phyloP scores from a whole-genome alignment of 2,797 vertebrate species.

The Ataeniobius toweri region DNA sequence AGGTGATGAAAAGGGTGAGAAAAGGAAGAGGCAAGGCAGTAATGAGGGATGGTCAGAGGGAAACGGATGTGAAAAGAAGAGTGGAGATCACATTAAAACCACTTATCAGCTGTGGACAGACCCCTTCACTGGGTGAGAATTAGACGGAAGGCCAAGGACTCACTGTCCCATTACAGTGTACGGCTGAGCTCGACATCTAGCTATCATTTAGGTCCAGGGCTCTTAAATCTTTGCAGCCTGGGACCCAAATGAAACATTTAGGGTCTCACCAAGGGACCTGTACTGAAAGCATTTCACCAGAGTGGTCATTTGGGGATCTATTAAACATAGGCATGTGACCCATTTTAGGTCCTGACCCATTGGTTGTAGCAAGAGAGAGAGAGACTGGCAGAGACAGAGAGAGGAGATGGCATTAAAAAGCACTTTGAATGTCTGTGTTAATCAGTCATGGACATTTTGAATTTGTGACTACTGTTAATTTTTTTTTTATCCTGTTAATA shows the following conservation, averaged over 20 bases:
- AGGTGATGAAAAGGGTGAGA: conserved; percentile 3
- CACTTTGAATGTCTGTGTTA: conserved; percentile 52
- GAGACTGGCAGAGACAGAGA: conserved; percentile 27
- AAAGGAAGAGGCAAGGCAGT: conserved; percentile 18
- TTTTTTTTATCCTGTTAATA: conserved; percentile 5
- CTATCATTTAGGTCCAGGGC: conserved; percentile 71
- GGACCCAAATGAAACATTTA: conserved; percentile 74
- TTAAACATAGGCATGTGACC: conserved; percentile 73
- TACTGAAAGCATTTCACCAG: conserved; percentile 58
- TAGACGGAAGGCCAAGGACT: conserved; percentile 69
- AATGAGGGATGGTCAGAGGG: conserved; percentile 30
- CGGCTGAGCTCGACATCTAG: conserved; percentile 57
- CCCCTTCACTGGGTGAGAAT: conserved; percentile 57
- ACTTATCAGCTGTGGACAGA: conserved; percentile 77
- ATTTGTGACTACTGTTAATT: conserved; percentile 14
- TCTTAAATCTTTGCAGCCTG: conserved; percentile 69
- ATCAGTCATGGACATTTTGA: conserved; percentile 62
- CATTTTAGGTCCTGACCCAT: conserved; percentile 70
- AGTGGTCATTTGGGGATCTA: conserved; percentile 60
- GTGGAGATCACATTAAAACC: conserved; percentile 74
- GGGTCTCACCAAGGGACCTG: conserved; percentile 59
- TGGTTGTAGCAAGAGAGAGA: conserved; percentile 33
- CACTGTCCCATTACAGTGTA: conserved; percentile 40
- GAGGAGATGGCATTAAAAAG: conserved; percentile 51
- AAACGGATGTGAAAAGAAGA: conserved; percentile 33